These are phyloP conservation scores for Urocyon cinereoargenteus DNA, from an alignment of 2,797 vertebrate species.

Conservation along the genomic window DNA sequence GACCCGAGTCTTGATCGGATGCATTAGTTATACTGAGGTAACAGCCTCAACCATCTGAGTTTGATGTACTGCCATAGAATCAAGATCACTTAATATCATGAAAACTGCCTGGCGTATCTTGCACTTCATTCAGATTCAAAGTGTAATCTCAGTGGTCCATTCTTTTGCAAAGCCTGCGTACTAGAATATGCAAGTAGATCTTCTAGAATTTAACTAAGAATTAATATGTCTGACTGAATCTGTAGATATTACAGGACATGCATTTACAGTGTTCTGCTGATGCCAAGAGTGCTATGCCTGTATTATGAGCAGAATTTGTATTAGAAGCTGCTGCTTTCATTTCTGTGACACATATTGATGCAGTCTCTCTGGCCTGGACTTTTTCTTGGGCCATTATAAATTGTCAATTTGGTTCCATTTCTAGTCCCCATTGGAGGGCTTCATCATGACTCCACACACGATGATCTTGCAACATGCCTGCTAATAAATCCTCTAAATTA, in stretches of 20 bases:
- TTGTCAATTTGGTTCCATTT: constrained; percentile 50
- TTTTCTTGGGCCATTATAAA: constrained; percentile 53
- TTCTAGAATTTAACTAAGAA: constrained; percentile 42
- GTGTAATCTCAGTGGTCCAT: background rate
- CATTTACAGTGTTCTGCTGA: constrained; percentile 34
- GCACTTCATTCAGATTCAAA: constrained; percentile 53
- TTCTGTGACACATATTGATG: constrained; percentile 35
- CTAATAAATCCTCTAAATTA: constrained; percentile 75
- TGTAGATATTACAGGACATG: background rate
- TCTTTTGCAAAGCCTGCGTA: constrained; percentile 21
- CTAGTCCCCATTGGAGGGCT: constrained; percentile 21
- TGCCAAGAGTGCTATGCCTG: background rate
- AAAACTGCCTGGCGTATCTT: background rate
- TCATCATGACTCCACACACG: constrained; percentile 30
- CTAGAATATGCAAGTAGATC: background rate
- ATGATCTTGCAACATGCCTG: constrained; percentile 58
- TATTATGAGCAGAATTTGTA: constrained; percentile 10
- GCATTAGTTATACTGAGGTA: background rate
- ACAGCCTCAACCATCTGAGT: background rate
- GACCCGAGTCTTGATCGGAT: background rate
- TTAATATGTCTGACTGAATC: constrained; percentile 44
- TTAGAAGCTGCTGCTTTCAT: constrained; percentile 49
- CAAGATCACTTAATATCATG: background rate
- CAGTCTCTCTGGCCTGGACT: background rate
- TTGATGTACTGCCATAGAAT: constrained; percentile 45